Evolutionary conservation across 2,797 vertebrate species (phyloP), one percentile per base, ranked within the genome.

Genomic region (Enteromius treurensis): DNA sequence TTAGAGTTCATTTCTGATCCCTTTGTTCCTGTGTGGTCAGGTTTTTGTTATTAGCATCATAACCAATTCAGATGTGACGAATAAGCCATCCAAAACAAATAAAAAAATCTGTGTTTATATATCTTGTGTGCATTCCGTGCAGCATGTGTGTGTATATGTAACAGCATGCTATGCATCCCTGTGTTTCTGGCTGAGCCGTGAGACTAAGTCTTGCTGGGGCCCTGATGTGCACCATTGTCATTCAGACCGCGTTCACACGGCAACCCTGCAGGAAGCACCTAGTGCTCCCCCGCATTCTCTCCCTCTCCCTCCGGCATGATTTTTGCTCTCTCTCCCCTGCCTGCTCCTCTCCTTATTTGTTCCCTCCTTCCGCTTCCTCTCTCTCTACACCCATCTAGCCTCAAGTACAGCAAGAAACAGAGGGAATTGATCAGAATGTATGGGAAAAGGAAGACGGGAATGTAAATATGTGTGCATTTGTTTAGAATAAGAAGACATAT

Each of bases 171-270:
- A 68, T 42, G 62, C 58, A 64, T 69, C 60, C 51, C 65, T 21
- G 81, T 60, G 53, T 83, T 78, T 83, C 75, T 71, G 82, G 55
- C 75, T 83, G 65, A 77, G 84, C n/a, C 21, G 34, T 70, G 78
- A 68, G 69, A 53, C 65, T 83, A 89, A 90, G 90, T 89, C 90
- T 88, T 91, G 90, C 90, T 86, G 91, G 89, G 89, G 88, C 77
- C 90, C 89, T 86, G 86, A 90, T 91, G 88, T 78, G 71, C 89
- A 87, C 88, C 89, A 92, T 93, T 93, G 90, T 92, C 92, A 93
- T 93, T 93, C 93, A 92, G 90, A 83, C 75, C 76, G 89, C 91
- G 84, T 93, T 90, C 91, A 90, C 91, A 91, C 86, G 91, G 92
- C 90, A 91, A 90, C 91, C 91, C 92, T 89, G 87, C 91, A 93